Base-by-base conservation (phyloP, 1,140 invertebrate genomes). In the Drosophila prosaltans region DNA sequence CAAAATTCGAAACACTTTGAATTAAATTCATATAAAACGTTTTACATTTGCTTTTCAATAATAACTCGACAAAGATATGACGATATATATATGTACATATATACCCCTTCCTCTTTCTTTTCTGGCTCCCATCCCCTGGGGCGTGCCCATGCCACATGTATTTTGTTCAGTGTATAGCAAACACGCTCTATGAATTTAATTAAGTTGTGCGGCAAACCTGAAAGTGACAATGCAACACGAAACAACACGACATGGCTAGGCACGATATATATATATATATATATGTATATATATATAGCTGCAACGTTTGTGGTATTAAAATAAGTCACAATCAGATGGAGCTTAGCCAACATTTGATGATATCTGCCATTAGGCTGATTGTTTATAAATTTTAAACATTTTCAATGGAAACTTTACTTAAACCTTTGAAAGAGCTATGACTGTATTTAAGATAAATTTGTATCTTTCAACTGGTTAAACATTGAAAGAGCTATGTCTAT, bases 21-120 rank as follows among this genome's bases (percentile, higher is more conserved):
- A 91, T 88, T 79, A 91, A 90, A 90, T 84, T 78, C 84, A 62
- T 85, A 91, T 91, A 86, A 90, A 91, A 81, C 74, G 74, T 74
- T 88, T 81, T 79, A 54, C 61, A 5, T 43, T 30, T 64, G 24
- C 43, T 55, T 65, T 41, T 9, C 64, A 67, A 62, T 54, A 32
- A 24, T 48, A 21, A 48, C 7, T n/a, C 67, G 36, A 59, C 45
- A 59, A 30, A 43, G 21, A 45, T 11, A 51, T 65, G 43, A 26
- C 63, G 66, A 51, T 63, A 43, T 41, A 65, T 51, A 59, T 65
- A 24, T n/a, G n/a, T n/a, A n/a, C n/a, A n/a, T 24, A 21, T 61
- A 30, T 3, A 11, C 16, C 36, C 21, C 40, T 40, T 32, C 40
- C 62, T 11, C 57, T 43, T 32, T n/a, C 11, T n/a, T 58, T 43